Base-by-base conservation (phyloP, 2,797 vertebrate species). In the Ptychobarbus kaznakovi region DNA sequence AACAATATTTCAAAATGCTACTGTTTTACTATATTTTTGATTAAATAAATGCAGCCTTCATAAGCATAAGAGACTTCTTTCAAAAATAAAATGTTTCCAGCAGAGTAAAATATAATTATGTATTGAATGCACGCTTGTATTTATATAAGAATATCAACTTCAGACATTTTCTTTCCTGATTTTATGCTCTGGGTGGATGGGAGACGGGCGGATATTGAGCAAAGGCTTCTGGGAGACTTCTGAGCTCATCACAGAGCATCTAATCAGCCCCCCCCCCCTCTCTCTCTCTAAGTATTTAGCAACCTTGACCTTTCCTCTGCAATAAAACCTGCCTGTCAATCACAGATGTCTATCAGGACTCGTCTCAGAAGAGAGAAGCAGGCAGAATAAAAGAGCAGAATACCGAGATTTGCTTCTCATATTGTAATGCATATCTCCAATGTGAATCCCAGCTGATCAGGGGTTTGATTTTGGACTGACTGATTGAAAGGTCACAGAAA, bases 311-410 rank as follows among this genome's bases (percentile, higher is more conserved):
- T 94, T 94, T 93, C 89, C 83, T 75, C 70, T 80, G 86, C 87
- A 89, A 90, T 92, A 93, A 92, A 92, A 86, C 88, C 86, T n/a
- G 58, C 49, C 87, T 56, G 91, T 90, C 92, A 91, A 88, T 92
- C 91, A 90, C 87, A 28, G 83, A 74, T 87, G 90, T 84, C 87
- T 87, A 22, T 86, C 38, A 80, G 89, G 89, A 90, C 92, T 92
- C 80, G 38, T 89, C 88, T 92, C 92, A 91, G 92, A 91, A 89
- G 86, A 92, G 93, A 94, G 61, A 69, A 18, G 42, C 44, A 66
- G 44, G 51, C n/a, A 51, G 49, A 70, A 76, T 68, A 51, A 70
- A 66, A 78, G 11, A 25, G 80, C 2, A 35, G 22, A 49, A 83
- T 25, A 83, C 18, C 18, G 68, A 77, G 11, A 35, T 51, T 83